Percentiles rank a stretch among this genome's conserved stretches.
phyloP scores from a whole-genome alignment of 2,888 invertebrate genomes.

The Lithophane ornitopus region DNA sequence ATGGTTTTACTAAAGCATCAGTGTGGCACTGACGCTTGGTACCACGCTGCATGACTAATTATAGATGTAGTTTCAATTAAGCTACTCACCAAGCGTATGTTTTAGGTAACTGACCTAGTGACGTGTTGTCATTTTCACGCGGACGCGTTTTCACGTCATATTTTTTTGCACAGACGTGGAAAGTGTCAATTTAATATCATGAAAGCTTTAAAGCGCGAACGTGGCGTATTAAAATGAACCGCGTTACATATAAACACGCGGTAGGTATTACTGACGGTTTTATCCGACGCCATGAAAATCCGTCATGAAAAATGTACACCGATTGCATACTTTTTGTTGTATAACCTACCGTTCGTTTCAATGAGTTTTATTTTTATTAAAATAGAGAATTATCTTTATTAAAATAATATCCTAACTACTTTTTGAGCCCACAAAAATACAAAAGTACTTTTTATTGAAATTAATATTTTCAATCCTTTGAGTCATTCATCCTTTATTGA shows the following conservation, averaged over 20 bases:
- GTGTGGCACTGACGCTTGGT: background rate
- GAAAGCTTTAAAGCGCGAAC: conserved; percentile 62
- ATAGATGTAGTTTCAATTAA: background rate
- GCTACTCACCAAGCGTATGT: background rate
- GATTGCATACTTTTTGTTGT: background rate
- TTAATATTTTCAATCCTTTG: conserved; percentile 43
- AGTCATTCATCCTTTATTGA: conserved; percentile 51
- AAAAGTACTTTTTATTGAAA: conserved; percentile 23
- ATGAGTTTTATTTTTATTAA: background rate
- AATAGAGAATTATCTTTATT: background rate
- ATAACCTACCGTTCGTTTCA: background rate
- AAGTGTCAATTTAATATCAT: conserved; percentile 65
- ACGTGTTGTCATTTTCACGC: conserved; percentile 44
- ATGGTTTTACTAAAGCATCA: background rate
- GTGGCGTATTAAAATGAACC: conserved; percentile 61
- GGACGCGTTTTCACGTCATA: conserved; percentile 26
- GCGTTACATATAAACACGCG: conserved; percentile 31
- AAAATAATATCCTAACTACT: too few species aligned
- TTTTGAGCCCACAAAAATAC: background rate
- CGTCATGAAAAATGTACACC: conserved; percentile 27
- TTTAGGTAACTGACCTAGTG: conserved; percentile 5
- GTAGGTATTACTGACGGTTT: conserved; percentile 40
- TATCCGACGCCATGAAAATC: conserved; percentile 24
- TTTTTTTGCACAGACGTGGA: conserved; percentile 52
- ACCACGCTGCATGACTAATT: background rate